phyloP scores from a whole-genome alignment of 2,113 vertebrate species.

The Numida meleagris region DNA sequence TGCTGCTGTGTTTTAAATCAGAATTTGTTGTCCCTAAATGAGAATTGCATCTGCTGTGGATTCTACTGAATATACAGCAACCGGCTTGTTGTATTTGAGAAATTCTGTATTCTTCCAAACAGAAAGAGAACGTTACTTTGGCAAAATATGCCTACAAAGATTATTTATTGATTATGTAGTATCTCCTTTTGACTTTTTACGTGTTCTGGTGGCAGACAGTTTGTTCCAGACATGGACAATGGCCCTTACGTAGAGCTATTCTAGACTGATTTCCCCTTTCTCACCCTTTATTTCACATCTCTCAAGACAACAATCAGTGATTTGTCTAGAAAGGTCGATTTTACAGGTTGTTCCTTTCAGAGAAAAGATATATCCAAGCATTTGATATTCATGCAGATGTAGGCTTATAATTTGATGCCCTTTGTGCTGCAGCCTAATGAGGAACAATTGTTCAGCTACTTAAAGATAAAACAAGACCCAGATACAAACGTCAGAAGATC shows the following conservation, averaged over 20 bases:
- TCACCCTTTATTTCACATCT: not conserved
- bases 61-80: not conserved
- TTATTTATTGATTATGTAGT: not conserved
- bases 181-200: not conserved
- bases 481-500: too few species aligned
- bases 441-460: not conserved
- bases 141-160: not conserved
- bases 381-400: not conserved
- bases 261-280: not conserved
- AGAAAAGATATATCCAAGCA: not conserved
- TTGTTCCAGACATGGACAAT: not conserved
- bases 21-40: not conserved
- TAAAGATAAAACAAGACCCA: not conserved
- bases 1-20: not conserved
- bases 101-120: rapidly evolving
- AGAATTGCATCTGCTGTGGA: not conserved
- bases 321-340: not conserved
- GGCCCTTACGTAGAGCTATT: not conserved
- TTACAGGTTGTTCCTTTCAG: not conserved
- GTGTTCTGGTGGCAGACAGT: not conserved
- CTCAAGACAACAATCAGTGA: not conserved
- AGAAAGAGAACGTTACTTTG: not conserved
- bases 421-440: not conserved
- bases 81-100: not conserved
- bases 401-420: not conserved